Evolutionary conservation across 2,113 vertebrate genomes (phyloP).

Genomic region (Etheostoma cragini): DNA sequence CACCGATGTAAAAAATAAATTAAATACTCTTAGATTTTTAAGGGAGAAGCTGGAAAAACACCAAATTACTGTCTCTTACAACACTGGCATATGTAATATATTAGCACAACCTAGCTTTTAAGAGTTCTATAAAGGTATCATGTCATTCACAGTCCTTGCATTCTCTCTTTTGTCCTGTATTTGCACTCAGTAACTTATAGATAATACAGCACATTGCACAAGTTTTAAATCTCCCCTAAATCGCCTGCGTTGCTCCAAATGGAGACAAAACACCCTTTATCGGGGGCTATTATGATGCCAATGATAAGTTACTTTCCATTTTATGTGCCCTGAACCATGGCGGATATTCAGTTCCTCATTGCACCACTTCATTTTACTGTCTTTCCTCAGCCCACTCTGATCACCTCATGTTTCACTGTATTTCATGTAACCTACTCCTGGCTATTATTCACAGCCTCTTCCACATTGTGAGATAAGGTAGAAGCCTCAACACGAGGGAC

Average conservation of each 20-base stretch:
- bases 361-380: constrained; percentile 50
- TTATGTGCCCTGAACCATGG: constrained; percentile 61
- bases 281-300: constrained; percentile 58
- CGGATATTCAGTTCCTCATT: constrained; percentile 51
- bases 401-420: constrained; percentile 67
- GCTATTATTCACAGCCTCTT: constrained; percentile 61
- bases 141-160: constrained; percentile 12
- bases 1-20: constrained; percentile 23
- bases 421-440: constrained; percentile 49
- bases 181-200: constrained; percentile 1
- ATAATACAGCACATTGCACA: constrained; percentile 20
- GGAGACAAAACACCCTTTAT: constrained; percentile 71
- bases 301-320: constrained; percentile 77
- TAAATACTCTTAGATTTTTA: constrained; percentile 16
- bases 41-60: constrained; percentile 18
- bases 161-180: constrained; percentile 3
- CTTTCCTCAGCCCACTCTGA: constrained; percentile 59
- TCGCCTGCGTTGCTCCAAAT: constrained; percentile 60
- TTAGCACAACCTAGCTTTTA: not conserved
- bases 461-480: constrained; percentile 23
- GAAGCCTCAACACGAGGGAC: constrained; percentile 35
- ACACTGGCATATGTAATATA: constrained; percentile 18
- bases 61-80: constrained; percentile 17
- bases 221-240: constrained; percentile 52
- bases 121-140: not conserved